Conservation (phyloP, 2,888 invertebrate genomes). For the Nemoura dubitans region DNA sequence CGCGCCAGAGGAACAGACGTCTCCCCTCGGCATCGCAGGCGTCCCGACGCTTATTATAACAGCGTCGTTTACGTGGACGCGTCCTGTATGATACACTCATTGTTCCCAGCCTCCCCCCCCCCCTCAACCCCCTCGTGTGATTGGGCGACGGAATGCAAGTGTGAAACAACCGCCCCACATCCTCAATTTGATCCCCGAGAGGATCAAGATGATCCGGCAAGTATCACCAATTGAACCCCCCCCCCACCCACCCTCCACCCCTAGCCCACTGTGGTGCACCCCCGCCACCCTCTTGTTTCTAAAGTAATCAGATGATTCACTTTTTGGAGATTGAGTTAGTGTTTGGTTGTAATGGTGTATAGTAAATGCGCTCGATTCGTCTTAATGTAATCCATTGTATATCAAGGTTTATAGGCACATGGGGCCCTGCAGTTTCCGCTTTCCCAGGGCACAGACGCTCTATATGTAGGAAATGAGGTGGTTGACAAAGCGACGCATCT, state of each 20-base stretch:
- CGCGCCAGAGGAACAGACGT: not conserved
- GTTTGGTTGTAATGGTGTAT: slow-evolving; percentile 20
- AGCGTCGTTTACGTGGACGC: not conserved
- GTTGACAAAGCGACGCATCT: slow-evolving; percentile 37
- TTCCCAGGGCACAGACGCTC: not conserved
- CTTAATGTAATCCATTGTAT: slow-evolving; percentile 39
- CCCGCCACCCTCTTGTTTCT: not conserved
- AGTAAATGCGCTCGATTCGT: slow-evolving; percentile 45
- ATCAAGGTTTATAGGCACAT: slow-evolving; percentile 22
- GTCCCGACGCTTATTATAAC: not conserved
- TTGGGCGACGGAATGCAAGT: slow-evolving; percentile 44
- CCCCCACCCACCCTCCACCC: not conserved
- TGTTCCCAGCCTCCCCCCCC: slow-evolving; percentile 25
- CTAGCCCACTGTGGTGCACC: not conserved
- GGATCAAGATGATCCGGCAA: slow-evolving; percentile 45
- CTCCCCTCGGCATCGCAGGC: not conserved
- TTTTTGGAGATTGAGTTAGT: slow-evolving; percentile 46
- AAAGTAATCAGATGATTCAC: slow-evolving; percentile 49
- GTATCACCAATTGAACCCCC: slow-evolving; percentile 37
- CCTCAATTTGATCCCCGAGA: not conserved
- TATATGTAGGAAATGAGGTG: not conserved
- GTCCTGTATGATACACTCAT: slow-evolving; percentile 17
- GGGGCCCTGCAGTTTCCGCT: slow-evolving; percentile 21
- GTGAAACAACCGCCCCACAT: slow-evolving; percentile 36
- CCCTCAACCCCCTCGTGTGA: not conserved